phyloP scores from a whole-genome alignment of 2,113 vertebrate genomes.

The Fulica atra region DNA sequence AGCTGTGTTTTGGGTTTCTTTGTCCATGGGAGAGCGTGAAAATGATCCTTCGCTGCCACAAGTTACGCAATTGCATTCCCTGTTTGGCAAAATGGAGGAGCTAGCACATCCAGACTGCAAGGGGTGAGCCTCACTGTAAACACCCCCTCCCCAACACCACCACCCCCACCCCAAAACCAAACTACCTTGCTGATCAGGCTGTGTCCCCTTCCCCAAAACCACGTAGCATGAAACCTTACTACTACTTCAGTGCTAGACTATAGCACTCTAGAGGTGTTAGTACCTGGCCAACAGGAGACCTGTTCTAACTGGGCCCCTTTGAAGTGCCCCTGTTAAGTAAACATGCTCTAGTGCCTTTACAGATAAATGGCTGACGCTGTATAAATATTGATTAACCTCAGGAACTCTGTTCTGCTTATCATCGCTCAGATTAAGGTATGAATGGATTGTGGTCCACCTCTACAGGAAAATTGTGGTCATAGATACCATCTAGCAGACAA shows the following conservation, averaged over 20 bases:
- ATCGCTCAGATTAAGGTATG: background rate
- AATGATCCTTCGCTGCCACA: rapidly evolving
- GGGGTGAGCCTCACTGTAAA: background rate
- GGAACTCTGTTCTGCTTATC: slow-evolving; percentile 12
- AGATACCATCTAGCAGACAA: background rate
- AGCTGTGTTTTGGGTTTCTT: background rate
- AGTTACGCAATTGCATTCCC: rapidly evolving
- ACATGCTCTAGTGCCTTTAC: background rate
- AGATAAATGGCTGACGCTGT: slow-evolving; percentile 18
- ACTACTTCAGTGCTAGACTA: background rate
- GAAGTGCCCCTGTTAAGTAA: slow-evolving; percentile 11
- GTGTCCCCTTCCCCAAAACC: background rate
- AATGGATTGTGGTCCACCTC: background rate
- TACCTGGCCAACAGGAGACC: background rate
- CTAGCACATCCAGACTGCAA: background rate
- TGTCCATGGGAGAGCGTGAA: background rate
- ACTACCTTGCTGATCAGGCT: background rate
- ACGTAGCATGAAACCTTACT: background rate
- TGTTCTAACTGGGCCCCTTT: background rate
- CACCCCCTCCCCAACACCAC: background rate
- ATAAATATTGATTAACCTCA: slow-evolving; percentile 39
- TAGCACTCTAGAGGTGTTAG: background rate
- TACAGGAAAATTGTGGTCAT: background rate
- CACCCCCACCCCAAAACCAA: background rate
- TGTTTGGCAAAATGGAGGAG: background rate